phyloP scores from a whole-genome alignment of 2,888 invertebrate species.

The Aleiodes alternator region DNA sequence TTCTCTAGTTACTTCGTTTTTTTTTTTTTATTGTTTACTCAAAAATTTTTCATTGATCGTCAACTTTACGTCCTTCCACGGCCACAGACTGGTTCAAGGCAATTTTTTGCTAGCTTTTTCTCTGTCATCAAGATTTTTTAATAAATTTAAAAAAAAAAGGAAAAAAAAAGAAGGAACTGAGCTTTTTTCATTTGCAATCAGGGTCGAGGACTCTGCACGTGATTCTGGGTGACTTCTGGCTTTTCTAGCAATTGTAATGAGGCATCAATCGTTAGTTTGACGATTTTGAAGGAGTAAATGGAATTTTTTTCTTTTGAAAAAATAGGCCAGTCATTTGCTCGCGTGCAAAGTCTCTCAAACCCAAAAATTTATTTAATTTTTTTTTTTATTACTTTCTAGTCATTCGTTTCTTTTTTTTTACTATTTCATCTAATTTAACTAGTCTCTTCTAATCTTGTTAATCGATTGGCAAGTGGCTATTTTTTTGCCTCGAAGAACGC shows the following conservation, averaged over 20 bases:
- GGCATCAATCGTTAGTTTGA: slow-evolving; percentile 10
- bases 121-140: slow-evolving; percentile 1
- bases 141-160: not conserved
- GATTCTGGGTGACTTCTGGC: not conserved
- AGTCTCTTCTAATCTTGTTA: slow-evolving; percentile 17
- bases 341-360: slow-evolving; percentile 26
- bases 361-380: not conserved
- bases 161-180: slow-evolving; percentile 19
- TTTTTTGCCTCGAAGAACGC: not conserved
- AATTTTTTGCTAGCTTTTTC: not conserved
- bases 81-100: slow-evolving; percentile 42
- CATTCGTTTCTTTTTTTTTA: slow-evolving; percentile 1
- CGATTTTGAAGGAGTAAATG: not conserved
- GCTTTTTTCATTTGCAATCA: slow-evolving; percentile 15
- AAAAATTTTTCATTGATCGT: slow-evolving; percentile 3
- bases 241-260: slow-evolving; percentile 14
- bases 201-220: slow-evolving; percentile 40
- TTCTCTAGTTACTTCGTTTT: no score
- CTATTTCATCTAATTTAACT: slow-evolving; percentile 1
- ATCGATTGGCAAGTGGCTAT: slow-evolving; percentile 15
- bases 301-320: not conserved
- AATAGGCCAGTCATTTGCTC: slow-evolving; percentile 8
- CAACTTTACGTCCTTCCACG: slow-evolving; percentile 31
- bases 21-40: slow-evolving; percentile 54
- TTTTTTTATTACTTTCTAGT: not conserved